These are phyloP conservation scores for Olivierus martensii DNA, from an alignment of 1,140 invertebrate species.

Conservation along the genomic window DNA sequence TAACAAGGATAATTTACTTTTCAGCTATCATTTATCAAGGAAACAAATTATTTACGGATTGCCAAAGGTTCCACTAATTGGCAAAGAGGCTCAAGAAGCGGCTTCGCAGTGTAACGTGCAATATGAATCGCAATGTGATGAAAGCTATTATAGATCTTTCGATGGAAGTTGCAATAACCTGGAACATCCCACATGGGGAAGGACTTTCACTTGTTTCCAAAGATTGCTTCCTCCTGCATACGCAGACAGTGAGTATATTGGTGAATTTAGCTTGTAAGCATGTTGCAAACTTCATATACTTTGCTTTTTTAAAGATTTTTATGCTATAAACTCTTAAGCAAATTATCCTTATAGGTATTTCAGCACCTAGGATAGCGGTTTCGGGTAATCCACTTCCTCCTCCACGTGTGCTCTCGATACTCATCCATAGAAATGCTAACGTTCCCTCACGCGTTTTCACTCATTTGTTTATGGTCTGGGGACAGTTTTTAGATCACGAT, in stretches of 20 bases:
- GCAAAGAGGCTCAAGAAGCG: no score
- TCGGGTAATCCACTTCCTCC: slow-evolving; percentile 47
- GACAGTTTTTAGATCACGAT: slow-evolving; percentile 47
- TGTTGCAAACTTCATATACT: no score
- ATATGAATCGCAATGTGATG: no score
- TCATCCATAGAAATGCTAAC: slow-evolving; percentile 62
- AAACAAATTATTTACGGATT: no score
- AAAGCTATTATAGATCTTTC: slow-evolving; percentile 39
- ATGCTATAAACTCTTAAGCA: no score
- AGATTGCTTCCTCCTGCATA: slow-evolving; percentile 34
- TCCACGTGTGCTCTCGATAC: slow-evolving; percentile 63
- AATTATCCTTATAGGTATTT: slow-evolving; percentile 20
- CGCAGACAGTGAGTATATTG: slow-evolving; percentile 33
- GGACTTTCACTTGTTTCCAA: slow-evolving; percentile 54
- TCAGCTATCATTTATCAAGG: no score
- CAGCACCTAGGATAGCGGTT: slow-evolving; percentile 41
- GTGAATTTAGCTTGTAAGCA: no score
- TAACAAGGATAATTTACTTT: no score
- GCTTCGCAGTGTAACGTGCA: no score
- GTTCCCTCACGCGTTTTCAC: slow-evolving; percentile 14
- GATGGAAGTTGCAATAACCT: slow-evolving; percentile 90
- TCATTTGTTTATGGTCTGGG: slow-evolving; percentile 66
- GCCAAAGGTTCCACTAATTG: no score
- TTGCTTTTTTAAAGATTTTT: no score
- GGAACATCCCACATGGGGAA: slow-evolving; percentile 77